Evolutionary conservation across 1,140 invertebrate species (phyloP), one percentile per base, ranked within the genome.

Genomic region (Drosophila obscura): DNA sequence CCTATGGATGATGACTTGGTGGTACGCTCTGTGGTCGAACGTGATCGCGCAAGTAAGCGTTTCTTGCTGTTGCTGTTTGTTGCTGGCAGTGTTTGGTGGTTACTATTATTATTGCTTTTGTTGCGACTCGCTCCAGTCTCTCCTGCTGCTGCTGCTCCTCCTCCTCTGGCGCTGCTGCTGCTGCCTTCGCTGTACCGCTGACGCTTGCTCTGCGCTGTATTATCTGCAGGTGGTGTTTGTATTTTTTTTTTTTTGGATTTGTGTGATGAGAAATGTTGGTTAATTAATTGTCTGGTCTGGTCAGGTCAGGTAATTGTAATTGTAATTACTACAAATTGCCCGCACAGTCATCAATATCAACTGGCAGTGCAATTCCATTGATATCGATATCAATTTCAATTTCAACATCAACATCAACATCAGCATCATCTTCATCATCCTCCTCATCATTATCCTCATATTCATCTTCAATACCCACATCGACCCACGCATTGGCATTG

Each of bases 71-170:
- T 67, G 51, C 35, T 79, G 59, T 56, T 85, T 49, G 58, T 76
- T 66, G 62, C 71, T 87, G 83, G 83, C 83, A 87, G 82, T 87
- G 82, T 50, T 35, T 82, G 64, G 58, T 88, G 87, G 75, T 88
- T 87, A 78, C 82, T 85, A 76, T 76, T 87, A 67, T 82, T 87
- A 88, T 87, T 87, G 83, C 83, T 87, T 82, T 76, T 87, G 71
- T 82, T 87, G 63, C 81, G 82, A 35, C 51, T 77, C 46, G 53
- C 60, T 65, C 60, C 66, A 26, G 19, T 63, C 11, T 52, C 73
- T 48, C 65, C 66, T 24, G 39, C 61, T 51, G 59, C 69, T 39
- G 46, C 19, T 46, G 57, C 60, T 50, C 41, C 13, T 59, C 68
- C 63, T 50, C 45, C 13, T 55, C 68, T 56, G 15, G 52, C 22